A percentile compares a stretch with the other conserved stretches of the same genome.
Evolutionary conservation across 2,888 invertebrate species (phyloP).

Genomic region (Helleia helle): DNA sequence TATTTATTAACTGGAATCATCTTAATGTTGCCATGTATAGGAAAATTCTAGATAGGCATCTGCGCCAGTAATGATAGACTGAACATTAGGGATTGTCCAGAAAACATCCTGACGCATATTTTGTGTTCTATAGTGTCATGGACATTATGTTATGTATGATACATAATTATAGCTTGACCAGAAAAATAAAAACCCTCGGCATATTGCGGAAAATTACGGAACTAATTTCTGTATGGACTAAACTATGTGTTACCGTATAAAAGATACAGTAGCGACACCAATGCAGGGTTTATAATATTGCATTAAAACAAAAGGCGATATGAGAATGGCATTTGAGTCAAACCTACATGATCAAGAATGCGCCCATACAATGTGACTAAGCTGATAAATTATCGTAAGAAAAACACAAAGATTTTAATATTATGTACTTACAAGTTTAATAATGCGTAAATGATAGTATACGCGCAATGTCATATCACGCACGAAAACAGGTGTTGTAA

Average conservation of each 20-base stretch:
- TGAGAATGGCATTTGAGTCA: not conserved
- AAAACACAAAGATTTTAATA: conserved; percentile 3
- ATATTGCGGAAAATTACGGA: too few species aligned
- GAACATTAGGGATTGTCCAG: too few species aligned
- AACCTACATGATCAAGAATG: conserved; percentile 5
- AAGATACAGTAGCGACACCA: too few species aligned
- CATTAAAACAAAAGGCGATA: conserved; percentile 5
- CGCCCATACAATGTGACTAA: conserved; percentile 1
- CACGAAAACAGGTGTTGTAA: not conserved
- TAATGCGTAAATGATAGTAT: not conserved
- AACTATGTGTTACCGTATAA: too few species aligned
- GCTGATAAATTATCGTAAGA: not conserved
- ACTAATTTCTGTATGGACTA: too few species aligned
- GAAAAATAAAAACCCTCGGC: too few species aligned
- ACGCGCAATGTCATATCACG: not conserved
- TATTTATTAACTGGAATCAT: too few species aligned
- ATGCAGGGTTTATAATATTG: too few species aligned
- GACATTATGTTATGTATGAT: not conserved
- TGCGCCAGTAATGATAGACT: too few species aligned
- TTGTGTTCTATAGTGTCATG: not conserved
- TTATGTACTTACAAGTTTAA: not conserved
- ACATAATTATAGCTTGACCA: too few species aligned
- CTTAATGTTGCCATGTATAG: too few species aligned
- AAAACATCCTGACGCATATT: not conserved
- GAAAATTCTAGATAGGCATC: too few species aligned